Evolutionary conservation across 2,888 invertebrate species (phyloP), one percentile per base, ranked within the genome.

Genomic region (Helobdella robusta): DNA sequence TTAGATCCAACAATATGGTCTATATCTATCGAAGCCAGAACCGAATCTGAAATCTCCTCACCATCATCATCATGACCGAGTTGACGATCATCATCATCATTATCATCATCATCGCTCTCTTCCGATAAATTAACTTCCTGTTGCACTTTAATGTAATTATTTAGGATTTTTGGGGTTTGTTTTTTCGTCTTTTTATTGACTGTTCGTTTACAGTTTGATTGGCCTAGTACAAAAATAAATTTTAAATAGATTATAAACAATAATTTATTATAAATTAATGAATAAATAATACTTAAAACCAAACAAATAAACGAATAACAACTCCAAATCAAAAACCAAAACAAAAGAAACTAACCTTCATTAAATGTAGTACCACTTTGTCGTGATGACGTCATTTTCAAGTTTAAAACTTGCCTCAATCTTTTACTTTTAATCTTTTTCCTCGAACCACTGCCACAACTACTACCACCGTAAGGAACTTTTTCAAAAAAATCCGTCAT

Each of bases 71-170:
- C 32, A 56, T 48, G 4, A 8, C 23, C 48, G n/a, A n/a, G n/a
- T n/a, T n/a, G n/a, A n/a, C n/a, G n/a, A 20, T 50, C 52, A 50
- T 50, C 56, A 56, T n/a, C 56, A 56, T 56, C 56, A 56, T 56
- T 28, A 56, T 48, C 8, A 8, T 48, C 48, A 8, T 20, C 48
- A 18, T 20, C 20, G 25, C 56, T 56, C n/a, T 56, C 56, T 30
- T 56, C 56, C 5, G 56, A 56, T 32, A 56, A 30, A 28, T 56
- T 56, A n/a, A 56, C 44, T 40, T 40, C 44, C 11, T 40, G 11
- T 40, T 40, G 44, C 11, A 40, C n/a, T 40, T 15, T n/a, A n/a
- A n/a, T n/a, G n/a, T n/a, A n/a, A n/a, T n/a, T n/a, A n/a, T n/a
- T n/a, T n/a, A n/a, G n/a, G n/a, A n/a, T n/a, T n/a, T n/a, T n/a